Base-by-base conservation (phyloP, 2,797 vertebrate genomes). In the Rhabdomys pumilio region DNA sequence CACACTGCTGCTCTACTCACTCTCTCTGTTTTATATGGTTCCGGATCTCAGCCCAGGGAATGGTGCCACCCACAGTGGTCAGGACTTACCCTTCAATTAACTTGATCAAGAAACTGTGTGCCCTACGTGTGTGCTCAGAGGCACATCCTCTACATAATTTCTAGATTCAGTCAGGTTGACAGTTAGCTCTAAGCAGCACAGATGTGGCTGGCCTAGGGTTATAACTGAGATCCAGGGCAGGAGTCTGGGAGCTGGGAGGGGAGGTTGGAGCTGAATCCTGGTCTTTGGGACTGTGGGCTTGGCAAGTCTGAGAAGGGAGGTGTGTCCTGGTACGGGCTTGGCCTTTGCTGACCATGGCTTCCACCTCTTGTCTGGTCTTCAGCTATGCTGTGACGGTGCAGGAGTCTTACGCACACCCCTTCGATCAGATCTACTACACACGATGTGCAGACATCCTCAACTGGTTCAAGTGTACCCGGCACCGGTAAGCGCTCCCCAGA, bases 391-490 rank as follows among this genome's bases (percentile, higher is more conserved):
- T 99, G 98, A 99, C 99, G 0, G 99, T 99, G 53, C 99, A 99
- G 98, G 99, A 99, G 95, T 99, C 99, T 0, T 99, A 99, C 0
- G 99, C 99, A 19, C 99, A 99, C 92, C 99, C 99, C 1, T 99
- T 99, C 22, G 99, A 99, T 98, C 99, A 99, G 98, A 99, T 99
- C 98, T 99, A 99, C 98, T 99, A 99, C 95, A 99, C 99, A 34
- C 99, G 99, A 97, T 99, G 99, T 98, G 99, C 99, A 1, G 99
- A 99, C 98, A 99, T 99, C 97, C 99, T 99, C 93, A 99, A 99
- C 99, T 99, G 99, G 99, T 99, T 99, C 99, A 99, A 99, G 98
- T 99, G 99, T 98, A 99, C 99, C 77, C 98, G 99, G 93, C 99
- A 99, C 98, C 99, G 99, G 99, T 99, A 98, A 97, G 98, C 97